Base-by-base conservation (phyloP, 2,888 invertebrate genomes). In the Carabus problematicus region DNA sequence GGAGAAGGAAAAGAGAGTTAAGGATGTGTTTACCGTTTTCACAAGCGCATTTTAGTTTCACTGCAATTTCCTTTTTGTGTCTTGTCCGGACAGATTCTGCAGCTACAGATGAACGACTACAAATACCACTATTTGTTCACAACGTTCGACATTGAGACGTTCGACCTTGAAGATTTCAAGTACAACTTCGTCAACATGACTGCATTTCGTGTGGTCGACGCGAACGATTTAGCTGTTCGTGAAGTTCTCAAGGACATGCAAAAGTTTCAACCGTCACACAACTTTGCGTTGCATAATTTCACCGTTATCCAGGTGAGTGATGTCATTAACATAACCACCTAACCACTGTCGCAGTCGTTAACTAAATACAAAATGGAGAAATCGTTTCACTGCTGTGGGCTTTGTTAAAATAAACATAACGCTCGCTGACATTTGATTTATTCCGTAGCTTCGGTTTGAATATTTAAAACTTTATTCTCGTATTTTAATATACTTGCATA, bases 71-170 rank as follows among this genome's bases (percentile, higher is more conserved):
- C 45, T 49, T 49, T 49, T 39, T 52, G 39, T 49, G 11, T 18
- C 41, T 64, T 68, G 73, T 70, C 73, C 75, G 82, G 83, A 12
- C 84, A 93, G 92, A 91, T 92, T 72, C 82, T 92, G 68, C 89
- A 91, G 78, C 85, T 93, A 12, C 91, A 92, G 82, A 93, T 93
- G 93, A 91, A 92, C 79, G 92, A 92, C 78, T 92, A 91, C 82
- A 91, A 91, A 79, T 93, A 92, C 78, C 93, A 94, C 80, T 94
- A 92, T 81, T 84, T 93, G 71, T 91, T 93, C 76, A 92, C 92
- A 19, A 89, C 90, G 60, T 87, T 90, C 78, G 81, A 89, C 80
- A 85, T 89, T 75, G 88, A 89, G 79, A 86, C 87, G 71, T 88
- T 88, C 79, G 88, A 89, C 79, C 82, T 89, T 72, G 89, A 89